Percentiles rank a stretch among this genome's conserved stretches.
Conservation (phyloP, 2,888 invertebrate genomes). For the Tenthredo scrophulariae region DNA sequence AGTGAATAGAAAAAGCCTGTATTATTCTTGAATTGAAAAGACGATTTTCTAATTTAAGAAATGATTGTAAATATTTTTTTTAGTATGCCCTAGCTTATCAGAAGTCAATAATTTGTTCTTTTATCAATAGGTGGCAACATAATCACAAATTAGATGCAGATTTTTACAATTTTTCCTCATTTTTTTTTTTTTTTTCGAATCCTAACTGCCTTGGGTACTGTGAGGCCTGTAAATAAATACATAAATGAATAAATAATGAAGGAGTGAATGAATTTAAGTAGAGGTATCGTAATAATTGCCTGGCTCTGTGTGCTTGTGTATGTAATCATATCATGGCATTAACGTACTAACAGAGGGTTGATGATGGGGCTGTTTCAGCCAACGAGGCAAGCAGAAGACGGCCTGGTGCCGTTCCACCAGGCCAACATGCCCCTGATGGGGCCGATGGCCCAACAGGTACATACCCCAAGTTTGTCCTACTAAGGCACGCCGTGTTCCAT, state of each 20-base stretch:
- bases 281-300: background rate
- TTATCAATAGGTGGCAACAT: no score
- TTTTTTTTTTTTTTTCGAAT: no score
- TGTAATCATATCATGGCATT: conserved; percentile 70
- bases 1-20: no score
- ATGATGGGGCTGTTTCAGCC: conserved; percentile 78
- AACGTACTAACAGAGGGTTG: conserved; percentile 74
- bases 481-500: conserved; percentile 68
- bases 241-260: background rate
- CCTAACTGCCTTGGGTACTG: background rate
- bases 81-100: no score
- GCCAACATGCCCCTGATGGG: conserved; percentile 84
- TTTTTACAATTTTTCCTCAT: no score
- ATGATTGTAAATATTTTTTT: no score
- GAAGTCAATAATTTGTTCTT: no score
- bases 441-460: conserved; percentile 78
- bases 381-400: conserved; percentile 81
- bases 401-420: conserved; percentile 81
- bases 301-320: conserved; percentile 63
- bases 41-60: no score
- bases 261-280: background rate
- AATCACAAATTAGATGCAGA: no score
- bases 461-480: conserved; percentile 65
- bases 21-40: no score
- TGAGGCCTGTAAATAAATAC: background rate